Conservation (phyloP, 2,113 vertebrate genomes). For the Forbesichthys agassizii region DNA sequence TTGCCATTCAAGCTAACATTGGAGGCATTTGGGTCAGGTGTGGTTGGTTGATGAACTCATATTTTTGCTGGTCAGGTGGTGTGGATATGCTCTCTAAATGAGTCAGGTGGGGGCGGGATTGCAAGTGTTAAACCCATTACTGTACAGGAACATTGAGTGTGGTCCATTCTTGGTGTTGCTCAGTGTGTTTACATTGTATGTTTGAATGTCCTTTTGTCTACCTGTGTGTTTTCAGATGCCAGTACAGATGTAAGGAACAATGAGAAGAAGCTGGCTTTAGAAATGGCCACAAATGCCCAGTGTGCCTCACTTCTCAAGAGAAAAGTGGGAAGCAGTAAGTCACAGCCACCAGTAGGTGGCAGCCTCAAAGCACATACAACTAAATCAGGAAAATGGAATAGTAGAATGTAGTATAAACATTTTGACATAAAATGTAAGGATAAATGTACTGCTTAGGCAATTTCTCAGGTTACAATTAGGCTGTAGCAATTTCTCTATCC, state of each 20-base stretch:
- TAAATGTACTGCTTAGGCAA: no score
- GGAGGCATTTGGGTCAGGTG: no score
- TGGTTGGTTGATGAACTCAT: no score
- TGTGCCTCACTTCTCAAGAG: conserved; percentile 92
- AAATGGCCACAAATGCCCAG: conserved; percentile 94
- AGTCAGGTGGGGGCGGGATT: no score
- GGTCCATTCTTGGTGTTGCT: background rate
- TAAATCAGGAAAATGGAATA: background rate
- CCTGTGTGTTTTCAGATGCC: conserved; percentile 76
- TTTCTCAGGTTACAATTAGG: no score
- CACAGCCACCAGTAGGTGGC: conserved; percentile 19
- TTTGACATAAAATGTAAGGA: no score
- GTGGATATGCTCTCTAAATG: no score
- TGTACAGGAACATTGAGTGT: background rate
- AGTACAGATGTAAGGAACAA: conserved; percentile 92
- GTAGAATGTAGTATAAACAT: background rate
- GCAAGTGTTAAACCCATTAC: no score
- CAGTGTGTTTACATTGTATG: background rate
- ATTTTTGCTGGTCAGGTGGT: no score
- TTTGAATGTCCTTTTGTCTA: background rate
- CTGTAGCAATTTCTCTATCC: no score
- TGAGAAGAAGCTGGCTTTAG: conserved; percentile 93
- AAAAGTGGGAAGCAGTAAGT: conserved; percentile 79
- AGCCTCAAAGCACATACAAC: background rate
- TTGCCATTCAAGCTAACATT: background rate